Evolutionary conservation across 2,113 vertebrate species (phyloP).

Genomic region (Lepus americanus): DNA sequence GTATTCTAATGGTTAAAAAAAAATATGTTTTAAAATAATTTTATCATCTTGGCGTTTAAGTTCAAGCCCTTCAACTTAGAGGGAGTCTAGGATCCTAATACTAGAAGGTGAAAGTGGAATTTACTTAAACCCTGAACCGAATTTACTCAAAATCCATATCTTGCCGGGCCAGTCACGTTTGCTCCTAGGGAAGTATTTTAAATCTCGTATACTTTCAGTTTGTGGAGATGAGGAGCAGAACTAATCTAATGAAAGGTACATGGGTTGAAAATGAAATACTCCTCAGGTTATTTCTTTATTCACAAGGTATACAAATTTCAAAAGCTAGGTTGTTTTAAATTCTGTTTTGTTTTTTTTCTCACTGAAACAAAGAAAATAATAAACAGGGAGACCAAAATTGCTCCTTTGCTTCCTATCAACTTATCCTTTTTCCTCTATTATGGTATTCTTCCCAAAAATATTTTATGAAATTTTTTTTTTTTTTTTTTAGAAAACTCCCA

Average conservation of each 20-base stretch:
- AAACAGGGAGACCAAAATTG: not conserved
- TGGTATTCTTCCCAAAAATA: not conserved
- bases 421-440: not conserved
- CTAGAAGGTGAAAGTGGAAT: not conserved
- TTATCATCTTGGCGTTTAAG: constrained; percentile 39
- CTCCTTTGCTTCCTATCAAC: not conserved
- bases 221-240: not conserved
- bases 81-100: not conserved
- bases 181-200: not conserved
- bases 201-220: not conserved
- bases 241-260: not conserved
- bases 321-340: not conserved
- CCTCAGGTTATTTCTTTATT: constrained; percentile 4
- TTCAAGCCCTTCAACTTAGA: not conserved
- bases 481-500: no score
- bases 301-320: not conserved
- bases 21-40: not conserved
- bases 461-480: not conserved
- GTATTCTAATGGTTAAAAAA: not conserved
- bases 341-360: constrained; percentile 28
- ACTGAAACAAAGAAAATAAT: not conserved
- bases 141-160: not conserved
- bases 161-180: not conserved
- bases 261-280: not conserved
- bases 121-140: not conserved